These are phyloP conservation scores for Lepus timidus DNA, from an alignment of 2,113 vertebrate species.

Conservation along the genomic window DNA sequence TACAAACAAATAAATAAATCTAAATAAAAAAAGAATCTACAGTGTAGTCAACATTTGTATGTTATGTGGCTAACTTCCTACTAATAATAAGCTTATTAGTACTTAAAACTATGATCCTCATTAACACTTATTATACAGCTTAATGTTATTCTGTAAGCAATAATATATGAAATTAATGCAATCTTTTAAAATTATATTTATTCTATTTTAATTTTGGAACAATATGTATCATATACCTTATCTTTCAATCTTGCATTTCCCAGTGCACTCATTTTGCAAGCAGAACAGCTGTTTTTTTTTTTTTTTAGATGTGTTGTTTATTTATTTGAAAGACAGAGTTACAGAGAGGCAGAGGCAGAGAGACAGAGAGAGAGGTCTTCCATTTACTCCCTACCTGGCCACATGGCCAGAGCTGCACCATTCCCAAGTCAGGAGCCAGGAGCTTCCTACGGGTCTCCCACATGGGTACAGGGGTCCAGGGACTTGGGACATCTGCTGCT, in stretches of 20 bases:
- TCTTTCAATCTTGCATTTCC: neutral
- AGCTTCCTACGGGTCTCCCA: no score
- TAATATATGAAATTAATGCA: neutral
- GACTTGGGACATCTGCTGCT: no score
- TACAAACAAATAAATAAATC: no score
- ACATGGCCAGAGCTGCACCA: no score
- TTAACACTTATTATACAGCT: neutral
- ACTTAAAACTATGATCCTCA: neutral
- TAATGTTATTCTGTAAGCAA: neutral
- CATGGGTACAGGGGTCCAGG: no score
- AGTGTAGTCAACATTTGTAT: neutral
- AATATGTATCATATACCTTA: neutral
- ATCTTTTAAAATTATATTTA: neutral
- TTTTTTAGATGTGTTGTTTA: no score
- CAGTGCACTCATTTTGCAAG: neutral
- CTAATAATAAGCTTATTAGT: neutral
- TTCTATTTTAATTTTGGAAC: neutral
- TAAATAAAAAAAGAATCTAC: no score
- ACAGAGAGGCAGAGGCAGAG: no score
- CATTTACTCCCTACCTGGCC: no score
- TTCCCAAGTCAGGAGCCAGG: no score
- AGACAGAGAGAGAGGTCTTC: no score
- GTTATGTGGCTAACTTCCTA: neutral
- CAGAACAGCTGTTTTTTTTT: neutral
- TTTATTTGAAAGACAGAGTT: no score